phyloP scores from a whole-genome alignment of 2,888 invertebrate genomes.

The Euclidia mi region DNA sequence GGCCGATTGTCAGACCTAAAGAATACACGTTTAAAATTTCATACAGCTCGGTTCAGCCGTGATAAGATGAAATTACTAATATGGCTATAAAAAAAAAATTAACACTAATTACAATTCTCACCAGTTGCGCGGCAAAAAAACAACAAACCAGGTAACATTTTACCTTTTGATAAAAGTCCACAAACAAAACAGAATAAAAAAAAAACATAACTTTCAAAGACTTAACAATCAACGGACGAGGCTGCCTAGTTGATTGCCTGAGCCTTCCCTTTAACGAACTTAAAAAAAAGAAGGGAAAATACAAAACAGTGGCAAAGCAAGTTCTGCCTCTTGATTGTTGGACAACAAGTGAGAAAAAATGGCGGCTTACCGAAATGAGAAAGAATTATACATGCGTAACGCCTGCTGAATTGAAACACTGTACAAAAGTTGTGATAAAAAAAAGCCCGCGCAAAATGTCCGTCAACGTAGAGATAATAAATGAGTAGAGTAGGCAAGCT shows the following conservation, averaged over 20 bases:
- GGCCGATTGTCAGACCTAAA: no score
- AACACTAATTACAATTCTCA: slow-evolving; percentile 49
- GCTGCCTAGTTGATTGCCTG: slow-evolving; percentile 64
- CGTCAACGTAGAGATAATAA: no score
- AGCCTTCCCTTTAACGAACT: slow-evolving; percentile 65
- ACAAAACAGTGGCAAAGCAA: slow-evolving; percentile 56
- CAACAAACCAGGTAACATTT: slow-evolving; percentile 48
- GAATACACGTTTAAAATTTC: no score
- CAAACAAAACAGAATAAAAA: slow-evolving; percentile 44
- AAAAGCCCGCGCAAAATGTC: slow-evolving; percentile 26
- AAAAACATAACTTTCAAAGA: slow-evolving; percentile 51
- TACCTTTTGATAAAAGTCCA: slow-evolving; percentile 48
- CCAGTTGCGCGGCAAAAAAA: slow-evolving; percentile 34
- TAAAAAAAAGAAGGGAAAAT: slow-evolving; percentile 59
- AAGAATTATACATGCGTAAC: slow-evolving; percentile 75
- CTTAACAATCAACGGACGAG: slow-evolving; percentile 55
- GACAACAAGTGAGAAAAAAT: slow-evolving; percentile 57
- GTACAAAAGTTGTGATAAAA: slow-evolving; percentile 42
- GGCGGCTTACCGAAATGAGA: slow-evolving; percentile 58
- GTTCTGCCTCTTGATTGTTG: slow-evolving; percentile 60
- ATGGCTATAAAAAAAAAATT: no score
- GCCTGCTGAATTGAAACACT: slow-evolving; percentile 59
- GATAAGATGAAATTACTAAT: no score
- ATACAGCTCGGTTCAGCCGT: no score
- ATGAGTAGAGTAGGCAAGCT: no score